A percentile compares a stretch with the other conserved stretches of the same genome.
These are phyloP conservation scores for Protonibea diacanthus DNA, from an alignment of 2,797 vertebrate species.

Conservation along the genomic window DNA sequence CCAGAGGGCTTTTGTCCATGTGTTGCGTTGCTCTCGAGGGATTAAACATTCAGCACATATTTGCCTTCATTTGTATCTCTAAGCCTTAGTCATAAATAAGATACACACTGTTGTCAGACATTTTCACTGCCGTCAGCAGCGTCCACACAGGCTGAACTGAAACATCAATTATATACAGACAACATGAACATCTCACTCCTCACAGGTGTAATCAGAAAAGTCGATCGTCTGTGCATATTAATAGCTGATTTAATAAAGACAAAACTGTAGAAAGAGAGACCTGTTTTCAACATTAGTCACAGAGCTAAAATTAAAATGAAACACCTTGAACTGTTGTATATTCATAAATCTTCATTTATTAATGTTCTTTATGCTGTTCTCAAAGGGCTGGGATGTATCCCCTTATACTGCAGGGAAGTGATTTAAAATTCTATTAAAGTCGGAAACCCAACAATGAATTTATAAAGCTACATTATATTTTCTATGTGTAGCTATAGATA, in stretches of 20 bases:
- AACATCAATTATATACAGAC: conserved; percentile 6
- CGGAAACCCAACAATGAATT: too few relatives aligned
- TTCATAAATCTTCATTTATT: too few relatives aligned
- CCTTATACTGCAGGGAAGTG: too few relatives aligned
- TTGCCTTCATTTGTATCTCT: conserved; percentile 20
- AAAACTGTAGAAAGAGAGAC: neutral
- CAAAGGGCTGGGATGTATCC: too few relatives aligned
- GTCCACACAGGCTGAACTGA: neutral
- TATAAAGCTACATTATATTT: too few relatives aligned
- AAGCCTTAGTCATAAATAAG: conserved; percentile 10
- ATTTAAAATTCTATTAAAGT: too few relatives aligned
- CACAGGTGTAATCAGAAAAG: neutral
- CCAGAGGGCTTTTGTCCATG: conserved; percentile 4
- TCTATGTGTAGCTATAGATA: too few relatives aligned
- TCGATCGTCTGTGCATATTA: neutral
- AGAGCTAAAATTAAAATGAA: too few relatives aligned
- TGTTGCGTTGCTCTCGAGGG: neutral
- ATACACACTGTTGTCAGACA: conserved; percentile 14
- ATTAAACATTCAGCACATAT: conserved; percentile 12
- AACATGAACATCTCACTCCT: neutral
- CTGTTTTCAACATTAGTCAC: too few relatives aligned
- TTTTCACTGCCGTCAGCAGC: conserved; percentile 17
- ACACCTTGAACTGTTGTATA: too few relatives aligned
- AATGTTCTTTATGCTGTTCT: too few relatives aligned
- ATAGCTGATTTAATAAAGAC: neutral